phyloP scores from a whole-genome alignment of 2,113 vertebrate species.

The Anas platyrhynchos region DNA sequence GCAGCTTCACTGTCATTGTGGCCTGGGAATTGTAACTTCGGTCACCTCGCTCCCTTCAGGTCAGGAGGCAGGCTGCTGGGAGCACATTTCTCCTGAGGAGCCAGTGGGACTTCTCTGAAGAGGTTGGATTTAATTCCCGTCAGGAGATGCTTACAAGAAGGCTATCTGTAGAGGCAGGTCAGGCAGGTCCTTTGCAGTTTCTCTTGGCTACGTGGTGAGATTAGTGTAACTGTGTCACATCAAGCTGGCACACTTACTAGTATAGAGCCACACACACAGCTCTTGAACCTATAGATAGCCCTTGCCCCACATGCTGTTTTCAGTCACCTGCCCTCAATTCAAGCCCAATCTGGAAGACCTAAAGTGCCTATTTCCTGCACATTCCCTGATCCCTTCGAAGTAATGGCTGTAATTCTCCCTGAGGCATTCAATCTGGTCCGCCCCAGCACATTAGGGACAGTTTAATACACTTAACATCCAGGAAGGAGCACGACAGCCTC shows the following conservation, averaged over 20 bases:
- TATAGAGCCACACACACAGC: neutral
- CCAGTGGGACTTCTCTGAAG: neutral
- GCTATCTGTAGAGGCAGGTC: neutral
- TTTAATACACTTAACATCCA: neutral
- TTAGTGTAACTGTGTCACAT: neutral
- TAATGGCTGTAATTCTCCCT: neutral
- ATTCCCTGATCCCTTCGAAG: fast-evolving
- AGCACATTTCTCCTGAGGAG: neutral
- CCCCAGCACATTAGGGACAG: neutral
- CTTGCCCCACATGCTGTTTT: neutral
- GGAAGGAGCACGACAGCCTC: neutral
- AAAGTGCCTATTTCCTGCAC: neutral
- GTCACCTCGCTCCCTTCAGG: neutral
- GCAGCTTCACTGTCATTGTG: neutral
- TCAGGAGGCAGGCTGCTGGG: neutral
- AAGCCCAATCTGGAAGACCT: neutral
- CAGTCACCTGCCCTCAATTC: neutral
- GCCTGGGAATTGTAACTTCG: neutral
- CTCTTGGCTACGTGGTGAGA: neutral
- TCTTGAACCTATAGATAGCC: neutral
- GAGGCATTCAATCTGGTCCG: neutral
- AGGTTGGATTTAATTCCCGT: neutral
- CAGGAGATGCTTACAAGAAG: neutral
- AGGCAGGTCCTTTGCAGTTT: neutral
- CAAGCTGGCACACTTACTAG: neutral